Percentiles rank a stretch among this genome's conserved stretches.
Evolutionary conservation across 92 coral and sea anemone genomes (phyloP).

Genomic region (Desmophyllum pertusum): DNA sequence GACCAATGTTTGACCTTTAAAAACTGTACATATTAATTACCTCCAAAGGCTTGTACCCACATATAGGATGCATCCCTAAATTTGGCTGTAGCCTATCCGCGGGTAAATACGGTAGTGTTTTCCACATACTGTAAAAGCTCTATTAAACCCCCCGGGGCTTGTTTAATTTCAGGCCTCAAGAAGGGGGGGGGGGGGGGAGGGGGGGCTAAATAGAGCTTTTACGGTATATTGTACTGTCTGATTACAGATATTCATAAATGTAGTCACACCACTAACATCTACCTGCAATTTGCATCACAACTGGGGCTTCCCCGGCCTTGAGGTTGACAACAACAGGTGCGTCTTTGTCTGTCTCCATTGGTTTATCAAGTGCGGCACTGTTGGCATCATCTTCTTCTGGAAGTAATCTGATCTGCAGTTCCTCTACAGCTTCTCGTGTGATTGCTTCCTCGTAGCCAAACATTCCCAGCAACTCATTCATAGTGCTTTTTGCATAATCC

Average conservation of each 20-base stretch:
- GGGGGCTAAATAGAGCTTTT: too few species aligned
- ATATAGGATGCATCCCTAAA: too few species aligned
- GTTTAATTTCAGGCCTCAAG: too few species aligned
- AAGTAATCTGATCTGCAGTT: slow-evolving; percentile 69
- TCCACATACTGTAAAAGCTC: too few species aligned
- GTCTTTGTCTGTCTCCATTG: slow-evolving; percentile 9
- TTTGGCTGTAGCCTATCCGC: too few species aligned
- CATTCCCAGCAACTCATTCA: slow-evolving; percentile 96
- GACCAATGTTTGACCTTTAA: too few species aligned
- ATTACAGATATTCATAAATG: neutral
- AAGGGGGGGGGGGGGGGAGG: too few species aligned
- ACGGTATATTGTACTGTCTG: neutral
- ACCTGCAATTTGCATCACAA: slow-evolving; percentile 72
- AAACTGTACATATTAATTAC: too few species aligned
- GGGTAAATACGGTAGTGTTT: too few species aligned
- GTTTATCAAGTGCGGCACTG: neutral
- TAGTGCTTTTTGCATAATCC: slow-evolving; percentile 99
- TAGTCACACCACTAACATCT: neutral
- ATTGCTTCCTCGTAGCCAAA: slow-evolving; percentile 94
- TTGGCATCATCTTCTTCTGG: slow-evolving; percentile 39
- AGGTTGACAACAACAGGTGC: slow-evolving; percentile 20
- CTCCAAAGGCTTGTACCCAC: too few species aligned
- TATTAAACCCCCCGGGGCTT: too few species aligned
- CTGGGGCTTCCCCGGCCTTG: slow-evolving; percentile 36
- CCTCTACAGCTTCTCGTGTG: slow-evolving; percentile 83